Percentiles rank a stretch among this genome's conserved stretches.
These are phyloP conservation scores for Agonopterix heracliana DNA, from an alignment of 2,888 invertebrate species.

Conservation along the genomic window DNA sequence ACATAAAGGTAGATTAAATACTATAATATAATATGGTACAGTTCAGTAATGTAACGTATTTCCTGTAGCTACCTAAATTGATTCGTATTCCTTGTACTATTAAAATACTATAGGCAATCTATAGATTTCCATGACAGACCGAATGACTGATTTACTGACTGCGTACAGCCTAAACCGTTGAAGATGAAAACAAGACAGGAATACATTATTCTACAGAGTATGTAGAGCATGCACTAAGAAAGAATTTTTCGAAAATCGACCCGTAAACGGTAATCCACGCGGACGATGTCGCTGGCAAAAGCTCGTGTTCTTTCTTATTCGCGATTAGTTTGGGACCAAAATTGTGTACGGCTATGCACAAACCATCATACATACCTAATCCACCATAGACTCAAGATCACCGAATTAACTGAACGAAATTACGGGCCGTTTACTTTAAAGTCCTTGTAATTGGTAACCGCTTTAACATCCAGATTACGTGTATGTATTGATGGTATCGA, in stretches of 20 bases:
- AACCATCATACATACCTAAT: not conserved
- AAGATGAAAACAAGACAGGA: too few species aligned
- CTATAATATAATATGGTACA: too few species aligned
- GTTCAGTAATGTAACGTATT: too few species aligned
- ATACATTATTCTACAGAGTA: not conserved
- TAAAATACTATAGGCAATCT: too few species aligned
- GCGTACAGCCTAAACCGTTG: not conserved
- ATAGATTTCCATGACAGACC: too few species aligned
- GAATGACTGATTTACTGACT: not conserved
- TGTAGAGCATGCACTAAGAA: not conserved
- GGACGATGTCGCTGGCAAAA: too few species aligned
- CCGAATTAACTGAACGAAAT: slow-evolving; percentile 46
- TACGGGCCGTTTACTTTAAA: slow-evolving; percentile 61
- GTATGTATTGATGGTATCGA: slow-evolving; percentile 42
- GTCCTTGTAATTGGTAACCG: slow-evolving; percentile 64
- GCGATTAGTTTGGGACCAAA: too few species aligned
- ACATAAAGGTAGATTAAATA: too few species aligned
- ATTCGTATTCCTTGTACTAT: too few species aligned
- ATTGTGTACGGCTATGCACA: not conserved
- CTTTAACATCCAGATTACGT: slow-evolving; percentile 52
- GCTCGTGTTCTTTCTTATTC: too few species aligned
- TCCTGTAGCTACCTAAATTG: too few species aligned
- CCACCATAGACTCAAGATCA: slow-evolving; percentile 13
- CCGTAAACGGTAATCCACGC: not conserved
- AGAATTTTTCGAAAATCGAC: not conserved